phyloP scores from a whole-genome alignment of 2,888 invertebrate species.

The Lissonota sp. region DNA sequence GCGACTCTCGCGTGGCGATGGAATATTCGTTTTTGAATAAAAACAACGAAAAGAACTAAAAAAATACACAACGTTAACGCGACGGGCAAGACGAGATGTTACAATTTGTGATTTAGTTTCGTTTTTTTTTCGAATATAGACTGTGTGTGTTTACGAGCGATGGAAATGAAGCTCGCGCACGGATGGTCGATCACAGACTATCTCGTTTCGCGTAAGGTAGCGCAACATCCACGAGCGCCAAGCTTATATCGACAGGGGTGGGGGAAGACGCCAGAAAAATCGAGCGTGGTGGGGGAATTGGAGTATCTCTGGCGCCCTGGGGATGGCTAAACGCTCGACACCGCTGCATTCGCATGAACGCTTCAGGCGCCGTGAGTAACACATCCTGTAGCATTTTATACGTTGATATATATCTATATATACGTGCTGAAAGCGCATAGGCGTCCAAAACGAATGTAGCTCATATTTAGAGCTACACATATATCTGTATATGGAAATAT shows the following conservation, averaged over 20 bases:
- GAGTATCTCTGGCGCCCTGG: slow-evolving; percentile 47
- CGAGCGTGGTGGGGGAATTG: slow-evolving; percentile 20
- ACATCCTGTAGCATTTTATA: too few relatives aligned
- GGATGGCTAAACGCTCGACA: slow-evolving; percentile 29
- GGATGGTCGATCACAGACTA: slow-evolving; percentile 64
- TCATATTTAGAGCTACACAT: too few relatives aligned
- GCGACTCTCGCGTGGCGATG: not conserved
- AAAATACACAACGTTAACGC: not conserved
- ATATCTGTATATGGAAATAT: too few relatives aligned
- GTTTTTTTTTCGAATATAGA: too few relatives aligned
- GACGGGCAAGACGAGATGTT: not conserved
- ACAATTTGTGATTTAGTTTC: not conserved
- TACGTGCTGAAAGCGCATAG: too few relatives aligned
- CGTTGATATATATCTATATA: too few relatives aligned
- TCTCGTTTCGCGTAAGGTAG: slow-evolving; percentile 60
- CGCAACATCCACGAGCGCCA: slow-evolving; percentile 40
- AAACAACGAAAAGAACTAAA: slow-evolving; percentile 23
- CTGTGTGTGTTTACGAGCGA: not conserved
- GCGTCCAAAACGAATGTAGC: too few relatives aligned
- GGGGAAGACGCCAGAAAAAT: slow-evolving; percentile 28
- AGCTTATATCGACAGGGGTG: slow-evolving; percentile 58
- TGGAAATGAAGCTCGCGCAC: slow-evolving; percentile 40
- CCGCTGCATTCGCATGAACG: too few relatives aligned
- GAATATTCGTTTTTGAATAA: not conserved
- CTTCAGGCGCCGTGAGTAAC: too few relatives aligned